A percentile compares a stretch with the other conserved stretches of the same genome.
These are phyloP conservation scores for Cossypha polioptera DNA, from an alignment of 2,797 vertebrate genomes.

Conservation along the genomic window DNA sequence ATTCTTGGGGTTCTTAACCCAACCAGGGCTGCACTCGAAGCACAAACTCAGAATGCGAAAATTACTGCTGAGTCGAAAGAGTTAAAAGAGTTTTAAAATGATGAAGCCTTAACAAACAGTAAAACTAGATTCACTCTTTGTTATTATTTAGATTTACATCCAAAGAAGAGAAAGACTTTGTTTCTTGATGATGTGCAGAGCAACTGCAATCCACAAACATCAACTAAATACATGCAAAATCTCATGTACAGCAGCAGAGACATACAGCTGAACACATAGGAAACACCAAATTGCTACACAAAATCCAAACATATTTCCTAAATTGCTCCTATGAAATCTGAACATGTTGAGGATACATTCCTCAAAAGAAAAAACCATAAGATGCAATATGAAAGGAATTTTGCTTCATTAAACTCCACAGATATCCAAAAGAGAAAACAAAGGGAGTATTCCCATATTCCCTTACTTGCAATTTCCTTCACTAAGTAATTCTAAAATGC, in stretches of 20 bases:
- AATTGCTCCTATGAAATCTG: background rate
- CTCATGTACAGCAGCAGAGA: background rate
- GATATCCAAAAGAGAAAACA: background rate
- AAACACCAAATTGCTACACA: background rate
- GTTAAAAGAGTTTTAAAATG: background rate
- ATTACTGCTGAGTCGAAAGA: background rate
- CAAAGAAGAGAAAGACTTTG: background rate
- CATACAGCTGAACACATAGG: background rate
- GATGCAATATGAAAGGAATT: background rate
- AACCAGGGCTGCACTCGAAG: background rate
- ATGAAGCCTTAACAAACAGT: background rate
- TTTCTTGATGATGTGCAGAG: background rate
- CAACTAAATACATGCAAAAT: background rate
- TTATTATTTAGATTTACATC: background rate
- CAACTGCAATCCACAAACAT: background rate
- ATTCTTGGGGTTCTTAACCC: background rate
- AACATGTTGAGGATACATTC: accelerated
- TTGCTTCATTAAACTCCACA: background rate
- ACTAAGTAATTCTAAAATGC: background rate
- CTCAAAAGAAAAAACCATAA: background rate
- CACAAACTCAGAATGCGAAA: background rate
- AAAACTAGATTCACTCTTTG: background rate
- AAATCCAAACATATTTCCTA: background rate
- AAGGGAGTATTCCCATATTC: background rate
- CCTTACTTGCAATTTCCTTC: background rate